Evolutionary conservation across 2,888 invertebrate species (phyloP).

Genomic region (Thymelicus sylvestris): DNA sequence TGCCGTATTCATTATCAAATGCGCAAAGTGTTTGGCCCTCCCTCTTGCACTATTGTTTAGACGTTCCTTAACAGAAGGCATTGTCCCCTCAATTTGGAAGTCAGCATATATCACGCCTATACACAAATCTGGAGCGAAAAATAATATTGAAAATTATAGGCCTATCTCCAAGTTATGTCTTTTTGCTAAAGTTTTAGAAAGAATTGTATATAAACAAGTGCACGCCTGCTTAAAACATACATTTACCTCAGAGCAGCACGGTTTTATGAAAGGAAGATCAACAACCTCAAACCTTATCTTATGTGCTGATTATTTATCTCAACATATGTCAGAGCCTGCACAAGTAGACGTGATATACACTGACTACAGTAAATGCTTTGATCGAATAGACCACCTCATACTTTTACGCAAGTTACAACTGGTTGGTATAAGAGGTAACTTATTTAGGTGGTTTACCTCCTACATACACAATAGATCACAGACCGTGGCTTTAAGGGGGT

Average conservation of each 20-base stretch:
- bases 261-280: not conserved
- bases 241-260: not conserved
- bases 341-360: conserved; percentile 15
- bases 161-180: conserved; percentile 24
- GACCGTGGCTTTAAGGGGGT: too few relatives aligned
- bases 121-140: conserved; percentile 9
- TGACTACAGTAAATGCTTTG: conserved; percentile 13
- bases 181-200: conserved; percentile 22
- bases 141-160: conserved; percentile 8
- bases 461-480: too few relatives aligned
- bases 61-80: conserved; percentile 14
- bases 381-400: not conserved
- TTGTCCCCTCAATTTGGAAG: conserved; percentile 12
- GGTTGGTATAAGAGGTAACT: too few relatives aligned
- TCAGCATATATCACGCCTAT: conserved; percentile 15
- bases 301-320: conserved; percentile 2
- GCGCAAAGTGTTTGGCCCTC: not conserved
- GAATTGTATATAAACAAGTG: not conserved
- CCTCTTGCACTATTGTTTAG: conserved; percentile 3
- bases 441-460: too few relatives aligned
- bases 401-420: too few relatives aligned
- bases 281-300: not conserved
- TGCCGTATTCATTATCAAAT: not conserved
- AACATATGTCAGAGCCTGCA: not conserved
- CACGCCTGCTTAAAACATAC: conserved; percentile 11